phyloP scores from a whole-genome alignment of 2,888 invertebrate species.

The Synergus japonicus region DNA sequence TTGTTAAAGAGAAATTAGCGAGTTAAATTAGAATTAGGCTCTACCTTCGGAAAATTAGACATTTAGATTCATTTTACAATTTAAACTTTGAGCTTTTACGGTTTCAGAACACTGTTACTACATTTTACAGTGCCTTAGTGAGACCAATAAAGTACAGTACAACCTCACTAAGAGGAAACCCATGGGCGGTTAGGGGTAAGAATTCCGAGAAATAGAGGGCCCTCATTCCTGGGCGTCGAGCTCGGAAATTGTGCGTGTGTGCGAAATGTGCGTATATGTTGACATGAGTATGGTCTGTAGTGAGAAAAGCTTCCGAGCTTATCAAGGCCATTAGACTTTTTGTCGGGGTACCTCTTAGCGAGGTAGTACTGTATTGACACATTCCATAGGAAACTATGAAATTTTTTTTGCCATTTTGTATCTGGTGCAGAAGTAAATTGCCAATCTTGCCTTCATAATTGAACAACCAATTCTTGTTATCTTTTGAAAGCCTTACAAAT shows the following conservation, averaged over 20 bases:
- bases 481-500: neutral
- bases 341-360: no score
- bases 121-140: conserved; percentile 15
- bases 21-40: neutral
- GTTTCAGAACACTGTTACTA: conserved; percentile 2
- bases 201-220: no score
- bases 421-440: neutral
- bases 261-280: no score
- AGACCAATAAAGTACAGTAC: neutral
- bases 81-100: neutral
- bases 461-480: neutral
- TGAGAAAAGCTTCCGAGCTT: no score
- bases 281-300: no score
- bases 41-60: neutral
- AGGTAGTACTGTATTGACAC: no score
- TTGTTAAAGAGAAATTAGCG: neutral
- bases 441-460: neutral
- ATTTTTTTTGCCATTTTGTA: neutral
- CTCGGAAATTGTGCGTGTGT: no score
- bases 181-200: no score
- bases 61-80: neutral
- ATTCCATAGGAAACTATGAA: conserved; percentile 6
- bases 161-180: no score
- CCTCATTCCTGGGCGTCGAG: no score
- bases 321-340: no score